Percentiles rank a stretch among this genome's conserved stretches.
Conservation (phyloP, 2,797 vertebrate genomes). For the Ctenopoma kingsleyae region DNA sequence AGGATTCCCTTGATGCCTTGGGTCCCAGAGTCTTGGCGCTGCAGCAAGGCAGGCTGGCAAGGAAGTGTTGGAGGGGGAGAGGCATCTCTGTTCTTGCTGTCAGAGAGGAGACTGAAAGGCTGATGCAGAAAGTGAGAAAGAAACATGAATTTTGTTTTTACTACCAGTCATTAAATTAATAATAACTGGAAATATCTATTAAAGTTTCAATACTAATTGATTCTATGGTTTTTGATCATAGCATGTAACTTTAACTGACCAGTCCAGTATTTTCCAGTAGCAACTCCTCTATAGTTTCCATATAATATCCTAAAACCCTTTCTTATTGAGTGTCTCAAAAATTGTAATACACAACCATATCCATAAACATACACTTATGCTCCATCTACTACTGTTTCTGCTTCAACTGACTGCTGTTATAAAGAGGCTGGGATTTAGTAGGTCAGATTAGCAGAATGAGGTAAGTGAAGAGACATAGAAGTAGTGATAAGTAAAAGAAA, state of each 20-base stretch:
- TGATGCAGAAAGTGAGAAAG: constrained; percentile 17
- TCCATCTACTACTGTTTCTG: background rate
- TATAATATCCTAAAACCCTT: constrained; percentile 11
- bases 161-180: constrained; percentile 12
- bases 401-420: constrained; percentile 7
- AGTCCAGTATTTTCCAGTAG: background rate
- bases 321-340: background rate
- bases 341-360: background rate
- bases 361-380: background rate
- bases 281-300: constrained; percentile 21
- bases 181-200: constrained; percentile 18
- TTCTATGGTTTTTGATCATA: background rate
- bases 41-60: constrained; percentile 52
- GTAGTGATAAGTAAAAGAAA: background rate
- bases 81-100: constrained; percentile 40
- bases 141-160: background rate
- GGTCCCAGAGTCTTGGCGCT: constrained; percentile 79
- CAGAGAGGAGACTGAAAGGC: constrained; percentile 46
- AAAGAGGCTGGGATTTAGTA: background rate
- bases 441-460: background rate
- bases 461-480: background rate
- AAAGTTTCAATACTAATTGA: constrained; percentile 6
- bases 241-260: background rate
- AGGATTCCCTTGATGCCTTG: constrained; percentile 84
- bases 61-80: constrained; percentile 49